Evolutionary conservation across 2,113 vertebrate species (phyloP).

Genomic region (Oriolus oriolus): DNA sequence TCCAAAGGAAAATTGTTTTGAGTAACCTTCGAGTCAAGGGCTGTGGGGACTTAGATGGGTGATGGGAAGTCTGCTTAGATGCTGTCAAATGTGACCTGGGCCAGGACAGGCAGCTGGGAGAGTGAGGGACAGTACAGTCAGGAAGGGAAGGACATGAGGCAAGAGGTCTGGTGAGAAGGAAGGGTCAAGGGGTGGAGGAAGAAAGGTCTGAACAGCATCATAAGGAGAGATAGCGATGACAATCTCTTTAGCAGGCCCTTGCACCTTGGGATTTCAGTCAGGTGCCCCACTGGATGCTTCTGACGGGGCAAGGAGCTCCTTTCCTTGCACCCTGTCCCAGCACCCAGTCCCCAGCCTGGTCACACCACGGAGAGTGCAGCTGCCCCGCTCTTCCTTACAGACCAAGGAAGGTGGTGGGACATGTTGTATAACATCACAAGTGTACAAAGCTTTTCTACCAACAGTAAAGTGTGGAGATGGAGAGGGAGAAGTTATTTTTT

Average conservation of each 20-base stretch:
- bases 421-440: not conserved
- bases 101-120: not conserved
- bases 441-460: not conserved
- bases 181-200: not conserved
- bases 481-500: not conserved
- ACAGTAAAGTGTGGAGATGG: not conserved
- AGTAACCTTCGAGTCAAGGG: not conserved
- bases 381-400: not conserved
- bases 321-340: not conserved
- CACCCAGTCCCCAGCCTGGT: not conserved
- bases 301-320: not conserved
- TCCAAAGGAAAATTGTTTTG: not conserved
- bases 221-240: not conserved
- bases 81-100: not conserved
- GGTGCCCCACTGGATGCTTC: not conserved
- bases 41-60: not conserved
- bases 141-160: not conserved
- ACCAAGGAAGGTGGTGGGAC: not conserved
- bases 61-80: not conserved
- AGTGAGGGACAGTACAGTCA: not conserved
- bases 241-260: not conserved
- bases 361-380: accelerated
- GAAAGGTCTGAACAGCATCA: not conserved
- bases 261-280: not conserved
- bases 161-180: not conserved